Percentiles rank a stretch among this genome's conserved stretches.
phyloP scores from a whole-genome alignment of 2,113 vertebrate genomes.

The Zosterops borbonicus region DNA sequence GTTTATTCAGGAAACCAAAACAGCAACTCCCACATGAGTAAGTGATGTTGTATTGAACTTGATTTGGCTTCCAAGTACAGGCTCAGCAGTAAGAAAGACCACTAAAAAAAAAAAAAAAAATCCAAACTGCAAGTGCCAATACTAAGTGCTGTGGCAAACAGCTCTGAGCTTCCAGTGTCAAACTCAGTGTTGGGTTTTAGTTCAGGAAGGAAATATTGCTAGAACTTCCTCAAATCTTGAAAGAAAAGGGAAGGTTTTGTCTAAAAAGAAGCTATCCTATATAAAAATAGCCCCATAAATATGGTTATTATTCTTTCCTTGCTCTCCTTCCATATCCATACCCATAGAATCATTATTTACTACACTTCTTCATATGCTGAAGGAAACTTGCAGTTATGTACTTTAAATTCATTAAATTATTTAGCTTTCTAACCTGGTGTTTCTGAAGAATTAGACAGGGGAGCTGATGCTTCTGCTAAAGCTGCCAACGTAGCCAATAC shows the following conservation, averaged over 20 bases:
- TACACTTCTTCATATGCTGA: neutral
- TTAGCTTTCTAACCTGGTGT: slow-evolving; percentile 80
- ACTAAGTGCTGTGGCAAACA: neutral
- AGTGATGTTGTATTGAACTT: neutral
- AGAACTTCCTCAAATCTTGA: neutral
- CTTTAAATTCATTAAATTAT: neutral
- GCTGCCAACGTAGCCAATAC: slow-evolving; percentile 86
- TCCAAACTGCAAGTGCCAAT: neutral
- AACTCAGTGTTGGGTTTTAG: neutral
- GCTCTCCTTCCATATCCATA: neutral
- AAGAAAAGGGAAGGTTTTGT: neutral
- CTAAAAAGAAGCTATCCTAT: neutral
- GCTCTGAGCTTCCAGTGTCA: neutral
- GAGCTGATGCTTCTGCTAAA: slow-evolving; percentile 87
- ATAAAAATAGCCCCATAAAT: neutral
- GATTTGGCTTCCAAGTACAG: neutral
- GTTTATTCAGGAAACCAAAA: slow-evolving; percentile 40
- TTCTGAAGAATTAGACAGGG: slow-evolving; percentile 83
- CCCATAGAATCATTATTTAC: neutral
- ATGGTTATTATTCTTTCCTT: neutral
- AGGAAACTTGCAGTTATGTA: neutral
- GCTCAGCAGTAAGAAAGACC: neutral
- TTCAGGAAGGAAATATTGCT: neutral
- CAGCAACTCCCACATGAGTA: neutral
- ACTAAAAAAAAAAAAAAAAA: neutral